Evolutionary conservation across 1,140 invertebrate species (phyloP).

Genomic region (Diachasmimorpha longicaudata): DNA sequence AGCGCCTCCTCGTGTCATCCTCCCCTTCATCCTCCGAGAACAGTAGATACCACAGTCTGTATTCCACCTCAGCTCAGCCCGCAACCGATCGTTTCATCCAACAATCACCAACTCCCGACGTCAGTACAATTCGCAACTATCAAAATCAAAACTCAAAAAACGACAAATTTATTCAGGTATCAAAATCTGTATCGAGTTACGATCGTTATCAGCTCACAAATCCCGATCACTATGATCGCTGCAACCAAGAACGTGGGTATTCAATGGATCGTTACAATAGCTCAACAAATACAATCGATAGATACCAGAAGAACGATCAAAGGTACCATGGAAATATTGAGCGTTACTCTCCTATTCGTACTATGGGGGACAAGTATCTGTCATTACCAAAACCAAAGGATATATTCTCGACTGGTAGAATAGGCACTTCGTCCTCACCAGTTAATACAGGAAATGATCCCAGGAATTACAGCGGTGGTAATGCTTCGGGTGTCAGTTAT

Average conservation of each 20-base stretch:
- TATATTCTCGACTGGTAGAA: conserved; percentile 48
- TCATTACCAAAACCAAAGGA: conserved; percentile 63
- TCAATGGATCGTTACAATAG: conserved; percentile 32
- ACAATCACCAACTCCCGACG: conserved; percentile 42
- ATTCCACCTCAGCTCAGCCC: conserved; percentile 33
- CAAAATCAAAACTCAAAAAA: conserved; percentile 24
- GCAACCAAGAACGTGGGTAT: conserved; percentile 47
- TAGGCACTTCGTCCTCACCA: conserved; percentile 55
- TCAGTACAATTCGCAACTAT: conserved; percentile 29
- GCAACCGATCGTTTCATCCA: conserved; percentile 36
- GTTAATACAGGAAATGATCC: conserved; percentile 26
- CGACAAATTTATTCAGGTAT: conserved; percentile 45
- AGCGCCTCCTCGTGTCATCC: conserved; percentile 52
- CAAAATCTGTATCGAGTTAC: conserved; percentile 43
- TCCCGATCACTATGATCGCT: conserved; percentile 36
- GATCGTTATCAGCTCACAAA: conserved; percentile 41
- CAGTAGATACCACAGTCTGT: conserved; percentile 30
- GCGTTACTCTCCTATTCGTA: conserved; percentile 47
- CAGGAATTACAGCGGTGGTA: conserved; percentile 8
- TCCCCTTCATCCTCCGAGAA: conserved; percentile 65
- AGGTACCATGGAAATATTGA: conserved; percentile 39
- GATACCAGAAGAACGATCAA: conserved; percentile 37
- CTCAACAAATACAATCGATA: conserved; percentile 27
- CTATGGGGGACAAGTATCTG: conserved; percentile 53
- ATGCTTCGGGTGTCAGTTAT: conserved; percentile 54